A percentile compares a stretch with the other conserved stretches of the same genome.
Conservation (phyloP, 2,113 vertebrate genomes). For the Pteropus alecto region DNA sequence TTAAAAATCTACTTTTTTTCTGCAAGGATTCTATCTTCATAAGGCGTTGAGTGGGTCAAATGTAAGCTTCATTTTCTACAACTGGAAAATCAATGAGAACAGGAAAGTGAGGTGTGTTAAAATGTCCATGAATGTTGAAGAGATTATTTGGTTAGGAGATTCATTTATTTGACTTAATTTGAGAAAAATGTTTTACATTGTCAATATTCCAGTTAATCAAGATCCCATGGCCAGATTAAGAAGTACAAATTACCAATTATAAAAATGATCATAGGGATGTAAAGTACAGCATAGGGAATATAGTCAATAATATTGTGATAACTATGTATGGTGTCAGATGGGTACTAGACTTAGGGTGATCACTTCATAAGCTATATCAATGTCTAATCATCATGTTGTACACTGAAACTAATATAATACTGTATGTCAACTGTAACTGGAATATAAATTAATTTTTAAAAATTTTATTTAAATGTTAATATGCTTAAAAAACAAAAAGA, state of each 20-base stretch:
- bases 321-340: background rate
- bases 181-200: slow-evolving; percentile 7
- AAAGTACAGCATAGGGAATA: background rate
- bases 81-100: slow-evolving; percentile 36
- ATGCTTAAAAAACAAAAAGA: background rate
- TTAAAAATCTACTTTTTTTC: slow-evolving; percentile 25
- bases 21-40: background rate
- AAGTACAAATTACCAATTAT: background rate
- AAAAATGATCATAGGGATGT: background rate
- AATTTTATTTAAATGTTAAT: background rate
- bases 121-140: background rate
- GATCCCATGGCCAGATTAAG: background rate
- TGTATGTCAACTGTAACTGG: background rate
- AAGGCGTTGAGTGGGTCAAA: background rate
- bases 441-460: background rate
- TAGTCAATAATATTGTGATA: background rate
- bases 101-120: slow-evolving; percentile 7
- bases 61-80: slow-evolving; percentile 18
- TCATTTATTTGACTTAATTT: slow-evolving; percentile 26
- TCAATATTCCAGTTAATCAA: background rate
- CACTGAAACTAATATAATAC: background rate
- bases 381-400: background rate
- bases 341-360: background rate
- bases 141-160: slow-evolving; percentile 8
- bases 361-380: background rate